Conservation (phyloP, 2,797 vertebrate genomes). For the Hyperoplus immaculatus region DNA sequence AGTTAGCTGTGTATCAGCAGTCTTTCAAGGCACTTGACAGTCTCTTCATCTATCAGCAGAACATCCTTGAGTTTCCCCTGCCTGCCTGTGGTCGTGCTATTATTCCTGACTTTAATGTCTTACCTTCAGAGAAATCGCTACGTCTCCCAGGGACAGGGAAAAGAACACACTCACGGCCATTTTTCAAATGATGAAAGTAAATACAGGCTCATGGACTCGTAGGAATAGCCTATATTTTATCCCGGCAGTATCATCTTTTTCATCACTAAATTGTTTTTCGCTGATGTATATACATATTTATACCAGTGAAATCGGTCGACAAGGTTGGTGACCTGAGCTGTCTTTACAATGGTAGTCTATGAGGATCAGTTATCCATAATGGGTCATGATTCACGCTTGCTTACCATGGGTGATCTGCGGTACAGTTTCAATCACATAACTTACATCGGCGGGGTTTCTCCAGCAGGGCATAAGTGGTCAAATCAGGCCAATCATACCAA, state of each 20-base stretch:
- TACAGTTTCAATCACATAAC: slow-evolving; percentile 40
- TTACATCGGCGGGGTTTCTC: slow-evolving; percentile 22
- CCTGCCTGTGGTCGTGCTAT: slow-evolving; percentile 13
- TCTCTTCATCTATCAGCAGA: slow-evolving; percentile 64
- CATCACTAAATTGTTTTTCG: slow-evolving; percentile 40
- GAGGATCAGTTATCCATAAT: slow-evolving; percentile 55
- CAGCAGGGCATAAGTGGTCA: slow-evolving; percentile 3
- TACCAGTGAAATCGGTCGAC: slow-evolving; percentile 14
- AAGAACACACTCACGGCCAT: slow-evolving; percentile 10
- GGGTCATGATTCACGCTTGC: slow-evolving; percentile 46
- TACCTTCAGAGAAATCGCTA: slow-evolving; percentile 38
- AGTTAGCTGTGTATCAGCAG: slow-evolving; percentile 53
- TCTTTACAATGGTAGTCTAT: slow-evolving; percentile 31
- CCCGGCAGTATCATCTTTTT: slow-evolving; percentile 27
- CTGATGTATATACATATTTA: slow-evolving; percentile 26
- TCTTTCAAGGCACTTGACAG: slow-evolving; percentile 44
- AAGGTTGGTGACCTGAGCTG: slow-evolving; percentile 48
- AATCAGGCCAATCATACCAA: slow-evolving; percentile 34
- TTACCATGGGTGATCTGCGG: slow-evolving; percentile 48
- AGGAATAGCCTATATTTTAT: slow-evolving; percentile 41
- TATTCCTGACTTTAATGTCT: slow-evolving; percentile 56
- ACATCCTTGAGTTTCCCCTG: slow-evolving; percentile 51
- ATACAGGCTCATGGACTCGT: slow-evolving; percentile 10
- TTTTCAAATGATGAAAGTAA: slow-evolving; percentile 23
- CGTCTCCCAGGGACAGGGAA: slow-evolving; percentile 7